Conservation (phyloP, 1,140 invertebrate genomes). For the Caenorhabditis remanei region DNA sequence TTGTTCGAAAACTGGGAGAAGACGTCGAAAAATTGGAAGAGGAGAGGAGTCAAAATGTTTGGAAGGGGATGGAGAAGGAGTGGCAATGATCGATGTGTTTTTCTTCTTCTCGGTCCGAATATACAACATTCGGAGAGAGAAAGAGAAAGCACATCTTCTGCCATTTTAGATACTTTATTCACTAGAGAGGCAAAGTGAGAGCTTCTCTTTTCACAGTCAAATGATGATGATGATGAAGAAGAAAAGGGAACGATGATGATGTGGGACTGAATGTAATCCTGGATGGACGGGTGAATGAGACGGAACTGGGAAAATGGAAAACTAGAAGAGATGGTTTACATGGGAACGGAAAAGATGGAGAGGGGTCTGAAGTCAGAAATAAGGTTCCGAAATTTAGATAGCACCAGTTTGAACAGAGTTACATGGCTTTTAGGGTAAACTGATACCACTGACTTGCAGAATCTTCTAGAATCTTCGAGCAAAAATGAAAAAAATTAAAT, state of each 20-base stretch:
- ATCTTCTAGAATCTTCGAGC: too few relatives aligned
- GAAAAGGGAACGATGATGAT: conserved; percentile 16
- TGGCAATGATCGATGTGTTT: conserved; percentile 54
- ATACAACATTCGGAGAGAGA: neutral
- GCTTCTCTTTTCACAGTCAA: conserved; percentile 33
- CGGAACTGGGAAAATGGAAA: neutral
- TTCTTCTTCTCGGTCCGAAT: neutral
- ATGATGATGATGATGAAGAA: conserved; percentile 45
- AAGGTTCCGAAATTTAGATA: too few relatives aligned
- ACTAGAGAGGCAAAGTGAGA: too few relatives aligned
- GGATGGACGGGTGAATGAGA: neutral
- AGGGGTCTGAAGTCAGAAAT: too few relatives aligned
- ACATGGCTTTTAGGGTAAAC: too few relatives aligned
- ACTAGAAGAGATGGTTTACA: neutral
- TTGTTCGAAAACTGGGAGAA: neutral
- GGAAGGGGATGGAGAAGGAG: conserved; percentile 8
- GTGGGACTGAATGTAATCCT: conserved; percentile 9
- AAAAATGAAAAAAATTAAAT: too few relatives aligned
- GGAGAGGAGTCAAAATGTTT: neutral
- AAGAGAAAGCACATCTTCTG: neutral
- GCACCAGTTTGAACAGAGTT: too few relatives aligned
- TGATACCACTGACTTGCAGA: too few relatives aligned
- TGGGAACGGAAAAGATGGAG: too few relatives aligned
- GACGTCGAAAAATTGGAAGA: neutral
- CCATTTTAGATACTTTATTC: neutral